phyloP scores from a whole-genome alignment of 35 echinoderm and acorn worm species.

The Amphiura filiformis region DNA sequence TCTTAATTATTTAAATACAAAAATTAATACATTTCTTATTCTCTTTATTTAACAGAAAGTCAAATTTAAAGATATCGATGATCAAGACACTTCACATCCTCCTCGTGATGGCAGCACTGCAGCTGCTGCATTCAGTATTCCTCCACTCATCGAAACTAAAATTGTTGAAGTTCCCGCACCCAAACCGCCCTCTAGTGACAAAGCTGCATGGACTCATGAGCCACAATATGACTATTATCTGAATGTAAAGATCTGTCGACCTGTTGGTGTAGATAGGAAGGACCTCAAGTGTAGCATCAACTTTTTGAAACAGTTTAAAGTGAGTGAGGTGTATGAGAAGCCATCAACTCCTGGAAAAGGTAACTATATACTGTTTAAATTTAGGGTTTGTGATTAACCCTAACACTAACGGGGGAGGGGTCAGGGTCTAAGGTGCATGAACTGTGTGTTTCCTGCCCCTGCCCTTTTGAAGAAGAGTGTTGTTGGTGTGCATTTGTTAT shows the following conservation, averaged over 20 bases:
- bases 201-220: slow-evolving; percentile 84
- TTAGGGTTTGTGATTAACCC: too few species aligned
- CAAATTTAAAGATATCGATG: slow-evolving; percentile 65
- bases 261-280: slow-evolving; percentile 47
- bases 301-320: slow-evolving; percentile 65
- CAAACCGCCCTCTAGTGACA: slow-evolving; percentile 70
- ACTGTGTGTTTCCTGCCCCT: too few species aligned
- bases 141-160: slow-evolving; percentile 24
- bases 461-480: too few species aligned
- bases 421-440: too few species aligned
- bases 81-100: neutral
- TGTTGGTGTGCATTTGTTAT: too few species aligned
- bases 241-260: slow-evolving; percentile 76
- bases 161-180: slow-evolving; percentile 74
- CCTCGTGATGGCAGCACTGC: neutral
- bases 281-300: slow-evolving; percentile 81
- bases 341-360: neutral
- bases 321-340: slow-evolving; percentile 53
- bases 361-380: neutral
- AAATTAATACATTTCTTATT: too few species aligned
- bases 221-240: slow-evolving; percentile 82
- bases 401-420: too few species aligned
- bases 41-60: slow-evolving; percentile 54
- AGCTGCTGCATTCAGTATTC: neutral
- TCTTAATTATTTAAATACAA: too few species aligned